Percentiles rank a stretch among this genome's conserved stretches.
Evolutionary conservation across 1,140 invertebrate genomes (phyloP).

Genomic region (Dryas iulia): DNA sequence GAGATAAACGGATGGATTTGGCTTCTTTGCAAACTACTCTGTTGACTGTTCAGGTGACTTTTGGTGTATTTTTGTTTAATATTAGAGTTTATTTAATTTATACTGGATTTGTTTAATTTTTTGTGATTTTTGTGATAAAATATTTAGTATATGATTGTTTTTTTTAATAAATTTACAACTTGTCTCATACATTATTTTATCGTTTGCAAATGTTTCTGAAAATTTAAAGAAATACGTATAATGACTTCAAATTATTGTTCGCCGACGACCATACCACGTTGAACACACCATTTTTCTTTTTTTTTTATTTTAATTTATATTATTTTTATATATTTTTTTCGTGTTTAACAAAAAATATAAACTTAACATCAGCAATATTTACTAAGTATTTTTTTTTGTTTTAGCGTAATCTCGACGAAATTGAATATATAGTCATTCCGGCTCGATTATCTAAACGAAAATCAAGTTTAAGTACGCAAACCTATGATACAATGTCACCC

Average conservation of each 20-base stretch:
- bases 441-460: constrained; percentile 49
- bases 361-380: too few relatives aligned
- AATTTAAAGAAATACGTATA: too few relatives aligned
- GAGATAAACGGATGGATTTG: constrained; percentile 42
- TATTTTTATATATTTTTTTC: background rate
- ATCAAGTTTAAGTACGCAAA: constrained; percentile 42
- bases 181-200: too few relatives aligned
- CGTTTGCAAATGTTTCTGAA: too few relatives aligned
- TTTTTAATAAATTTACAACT: too few relatives aligned
- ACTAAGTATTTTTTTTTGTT: constrained; percentile 35
- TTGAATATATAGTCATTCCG: constrained; percentile 67
- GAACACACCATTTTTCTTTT: constrained; percentile 37
- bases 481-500: constrained; percentile 54
- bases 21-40: constrained; percentile 40
- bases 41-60: constrained; percentile 53
- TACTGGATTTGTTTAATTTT: too few relatives aligned
- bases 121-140: too few relatives aligned
- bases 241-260: background rate
- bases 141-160: too few relatives aligned
- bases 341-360: too few relatives aligned
- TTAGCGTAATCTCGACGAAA: constrained; percentile 54
- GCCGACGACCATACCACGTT: constrained; percentile 8
- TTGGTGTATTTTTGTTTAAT: background rate
- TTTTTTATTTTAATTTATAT: background rate
- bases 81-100: too few relatives aligned